Evolutionary conservation across 1,140 invertebrate genomes (phyloP).

Genomic region (Acromyrmex heyeri): DNA sequence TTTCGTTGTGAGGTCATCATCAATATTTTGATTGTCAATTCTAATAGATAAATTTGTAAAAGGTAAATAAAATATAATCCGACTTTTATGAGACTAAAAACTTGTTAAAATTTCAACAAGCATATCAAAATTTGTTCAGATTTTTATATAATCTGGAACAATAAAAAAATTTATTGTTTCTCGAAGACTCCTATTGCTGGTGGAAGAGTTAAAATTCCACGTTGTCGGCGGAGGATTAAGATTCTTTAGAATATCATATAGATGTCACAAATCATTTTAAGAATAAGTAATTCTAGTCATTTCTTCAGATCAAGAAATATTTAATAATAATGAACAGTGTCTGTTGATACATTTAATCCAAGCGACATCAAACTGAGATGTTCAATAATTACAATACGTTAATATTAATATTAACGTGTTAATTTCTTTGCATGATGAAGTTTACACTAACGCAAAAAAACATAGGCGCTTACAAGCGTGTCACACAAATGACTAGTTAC

Average conservation of each 20-base stretch:
- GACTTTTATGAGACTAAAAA: too few relatives aligned
- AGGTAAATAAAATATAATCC: too few relatives aligned
- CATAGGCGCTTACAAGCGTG: slow-evolving; percentile 1
- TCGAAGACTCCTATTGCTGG: too few relatives aligned
- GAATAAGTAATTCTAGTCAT: neutral
- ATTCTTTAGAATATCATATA: neutral
- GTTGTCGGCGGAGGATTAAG: too few relatives aligned
- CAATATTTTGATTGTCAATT: too few relatives aligned
- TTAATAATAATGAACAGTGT: neutral
- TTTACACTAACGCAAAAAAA: slow-evolving; percentile 38
- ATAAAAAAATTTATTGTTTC: too few relatives aligned
- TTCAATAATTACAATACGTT: neutral
- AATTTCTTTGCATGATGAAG: neutral
- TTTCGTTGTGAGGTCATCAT: too few relatives aligned
- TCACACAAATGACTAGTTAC: slow-evolving; percentile 10
- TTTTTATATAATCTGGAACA: too few relatives aligned
- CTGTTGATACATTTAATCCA: neutral
- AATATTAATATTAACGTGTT: slow-evolving; percentile 18
- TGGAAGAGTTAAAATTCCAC: too few relatives aligned
- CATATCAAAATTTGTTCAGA: too few relatives aligned
- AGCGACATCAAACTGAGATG: neutral
- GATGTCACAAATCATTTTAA: neutral
- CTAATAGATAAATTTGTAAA: too few relatives aligned
- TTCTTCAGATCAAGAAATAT: neutral
- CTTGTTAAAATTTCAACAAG: too few relatives aligned